Percentiles rank a stretch among this genome's conserved stretches.
phyloP scores from a whole-genome alignment of 2,113 vertebrate genomes.

The Poecile atricapillus region DNA sequence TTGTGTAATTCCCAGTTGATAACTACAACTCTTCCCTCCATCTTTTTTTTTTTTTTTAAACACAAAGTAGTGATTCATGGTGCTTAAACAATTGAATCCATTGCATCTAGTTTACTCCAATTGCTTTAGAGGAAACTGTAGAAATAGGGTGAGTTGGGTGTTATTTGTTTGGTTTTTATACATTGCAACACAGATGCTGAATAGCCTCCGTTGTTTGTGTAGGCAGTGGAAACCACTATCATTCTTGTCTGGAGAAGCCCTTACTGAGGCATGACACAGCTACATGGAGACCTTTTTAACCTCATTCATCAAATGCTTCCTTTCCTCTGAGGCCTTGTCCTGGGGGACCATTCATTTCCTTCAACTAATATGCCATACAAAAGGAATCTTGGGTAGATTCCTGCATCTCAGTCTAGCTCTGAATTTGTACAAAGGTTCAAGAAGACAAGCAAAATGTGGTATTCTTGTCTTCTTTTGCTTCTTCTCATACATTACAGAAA shows the following conservation, averaged over 20 bases:
- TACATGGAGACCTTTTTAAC: conserved; percentile 28
- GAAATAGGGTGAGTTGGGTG: neutral
- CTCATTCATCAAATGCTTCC: conserved; percentile 59
- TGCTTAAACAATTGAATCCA: neutral
- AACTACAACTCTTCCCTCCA: conserved; percentile 14
- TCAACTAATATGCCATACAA: conserved; percentile 32
- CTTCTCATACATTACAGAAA: neutral
- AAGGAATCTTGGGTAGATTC: conserved; percentile 53
- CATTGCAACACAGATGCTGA: neutral
- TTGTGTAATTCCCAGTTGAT: conserved; percentile 58
- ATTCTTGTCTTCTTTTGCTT: neutral
- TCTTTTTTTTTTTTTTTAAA: conserved; percentile 22
- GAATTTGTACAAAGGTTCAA: conserved; percentile 1
- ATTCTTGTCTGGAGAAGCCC: conserved; percentile 43
- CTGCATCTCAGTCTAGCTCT: neutral
- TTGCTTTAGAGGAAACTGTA: neutral
- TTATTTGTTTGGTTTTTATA: conserved; percentile 30
- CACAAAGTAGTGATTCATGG: neutral
- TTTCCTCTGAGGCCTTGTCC: conserved; percentile 40
- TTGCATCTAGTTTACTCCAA: neutral
- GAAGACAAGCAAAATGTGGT: neutral
- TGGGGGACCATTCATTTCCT: conserved; percentile 48
- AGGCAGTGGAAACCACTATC: conserved; percentile 40
- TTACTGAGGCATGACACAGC: conserved; percentile 45
- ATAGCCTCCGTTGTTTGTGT: conserved; percentile 35